Conservation (phyloP, 30 jellyfish, hydroid and myxozoan genomes). For the Aurelia coerulea region DNA sequence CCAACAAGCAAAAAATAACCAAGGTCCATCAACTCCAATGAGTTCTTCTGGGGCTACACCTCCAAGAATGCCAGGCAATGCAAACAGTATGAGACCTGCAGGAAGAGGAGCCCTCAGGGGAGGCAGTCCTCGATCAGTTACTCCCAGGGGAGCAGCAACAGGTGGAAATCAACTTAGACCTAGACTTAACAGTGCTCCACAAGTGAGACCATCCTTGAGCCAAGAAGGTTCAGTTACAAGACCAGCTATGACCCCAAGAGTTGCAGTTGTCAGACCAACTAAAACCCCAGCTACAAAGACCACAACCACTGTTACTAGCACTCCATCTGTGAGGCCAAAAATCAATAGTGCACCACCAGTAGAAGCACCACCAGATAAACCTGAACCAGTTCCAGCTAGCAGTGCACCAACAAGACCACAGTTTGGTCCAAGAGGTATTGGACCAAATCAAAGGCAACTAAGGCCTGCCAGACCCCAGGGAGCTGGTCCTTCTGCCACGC, state of each 20-base stretch:
- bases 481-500: background rate
- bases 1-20: background rate
- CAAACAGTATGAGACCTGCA: background rate
- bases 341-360: conserved; percentile 63
- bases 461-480: background rate
- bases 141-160: background rate
- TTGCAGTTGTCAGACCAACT: too few relatives aligned
- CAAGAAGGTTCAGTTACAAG: background rate
- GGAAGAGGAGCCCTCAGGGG: background rate
- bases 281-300: too few relatives aligned
- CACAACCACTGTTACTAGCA: background rate
- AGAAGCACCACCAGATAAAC: background rate
- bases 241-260: background rate
- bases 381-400: background rate
- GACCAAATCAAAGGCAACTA: background rate
- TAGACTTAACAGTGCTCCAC: conserved; percentile 9
- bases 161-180: conserved; percentile 4
- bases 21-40: background rate
- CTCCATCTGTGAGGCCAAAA: background rate
- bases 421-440: conserved; percentile 24
- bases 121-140: background rate
- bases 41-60: background rate
- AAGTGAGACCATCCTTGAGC: conserved; percentile 20
- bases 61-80: background rate
- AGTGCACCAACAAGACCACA: background rate